Evolutionary conservation across 2,113 vertebrate species (phyloP).

Genomic region (Microcebus tavaratra): DNA sequence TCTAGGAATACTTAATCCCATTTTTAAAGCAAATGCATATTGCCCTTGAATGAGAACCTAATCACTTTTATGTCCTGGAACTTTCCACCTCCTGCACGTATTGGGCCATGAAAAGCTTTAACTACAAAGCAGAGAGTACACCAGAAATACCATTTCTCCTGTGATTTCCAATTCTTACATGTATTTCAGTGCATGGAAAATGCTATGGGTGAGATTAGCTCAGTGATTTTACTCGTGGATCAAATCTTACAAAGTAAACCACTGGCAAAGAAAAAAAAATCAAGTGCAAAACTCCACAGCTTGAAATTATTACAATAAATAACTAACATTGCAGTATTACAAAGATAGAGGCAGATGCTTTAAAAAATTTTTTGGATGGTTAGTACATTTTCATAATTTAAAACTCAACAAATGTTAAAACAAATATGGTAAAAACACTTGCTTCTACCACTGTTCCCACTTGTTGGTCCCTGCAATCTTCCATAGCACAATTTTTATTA

Average conservation of each 20-base stretch:
- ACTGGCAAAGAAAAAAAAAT: background rate
- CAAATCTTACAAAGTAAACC: background rate
- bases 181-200: background rate
- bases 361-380: background rate
- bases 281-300: background rate
- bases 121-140: background rate
- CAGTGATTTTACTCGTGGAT: background rate
- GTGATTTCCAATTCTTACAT: background rate
- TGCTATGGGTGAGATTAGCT: background rate
- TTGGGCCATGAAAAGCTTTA: background rate
- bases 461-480: background rate
- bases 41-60: background rate
- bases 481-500: background rate
- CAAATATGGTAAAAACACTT: background rate
- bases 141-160: background rate
- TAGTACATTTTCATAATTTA: conserved; percentile 1
- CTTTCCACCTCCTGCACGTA: background rate
- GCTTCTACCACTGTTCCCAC: background rate
- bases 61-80: background rate
- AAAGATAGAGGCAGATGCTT: background rate
- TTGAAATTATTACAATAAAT: background rate
- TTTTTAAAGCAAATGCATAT: conserved; percentile 21
- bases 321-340: background rate
- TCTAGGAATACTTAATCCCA: background rate
- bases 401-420: conserved; percentile 4